phyloP scores from a whole-genome alignment of 2,888 invertebrate species.

The Torymus aiolomorphi region DNA sequence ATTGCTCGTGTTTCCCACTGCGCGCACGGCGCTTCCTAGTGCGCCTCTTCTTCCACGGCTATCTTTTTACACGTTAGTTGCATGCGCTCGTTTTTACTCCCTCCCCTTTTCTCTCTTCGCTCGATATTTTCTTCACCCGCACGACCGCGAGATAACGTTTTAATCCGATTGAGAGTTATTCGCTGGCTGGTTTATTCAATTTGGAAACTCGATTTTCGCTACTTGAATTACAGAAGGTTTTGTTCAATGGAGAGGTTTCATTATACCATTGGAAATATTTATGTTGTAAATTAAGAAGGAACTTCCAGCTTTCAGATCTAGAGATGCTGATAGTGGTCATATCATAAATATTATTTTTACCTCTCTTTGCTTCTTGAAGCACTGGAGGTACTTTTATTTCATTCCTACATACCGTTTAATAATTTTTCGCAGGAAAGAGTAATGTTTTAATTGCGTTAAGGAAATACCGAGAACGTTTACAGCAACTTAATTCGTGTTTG shows the following conservation, averaged over 20 bases:
- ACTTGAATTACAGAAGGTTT: background rate
- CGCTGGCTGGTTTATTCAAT: background rate
- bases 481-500: too few relatives aligned
- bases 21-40: background rate
- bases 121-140: background rate
- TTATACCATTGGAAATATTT: constrained; percentile 37
- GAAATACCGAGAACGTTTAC: too few relatives aligned
- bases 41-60: too few relatives aligned
- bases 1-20: constrained; percentile 19
- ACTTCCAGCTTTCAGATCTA: constrained; percentile 28
- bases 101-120: too few relatives aligned
- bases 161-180: constrained; percentile 5
- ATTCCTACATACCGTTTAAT: background rate
- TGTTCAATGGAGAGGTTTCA: constrained; percentile 7
- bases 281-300: constrained; percentile 8
- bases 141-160: background rate
- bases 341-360: constrained; percentile 30
- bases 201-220: background rate
- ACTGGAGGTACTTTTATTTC: constrained; percentile 1
- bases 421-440: background rate
- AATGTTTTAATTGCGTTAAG: too few relatives aligned
- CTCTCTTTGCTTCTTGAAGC: background rate
- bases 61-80: too few relatives aligned
- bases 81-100: too few relatives aligned
- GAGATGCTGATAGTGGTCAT: constrained; percentile 30